Conservation (phyloP, 1,140 invertebrate species). For the Drosophila lacertosa region DNA sequence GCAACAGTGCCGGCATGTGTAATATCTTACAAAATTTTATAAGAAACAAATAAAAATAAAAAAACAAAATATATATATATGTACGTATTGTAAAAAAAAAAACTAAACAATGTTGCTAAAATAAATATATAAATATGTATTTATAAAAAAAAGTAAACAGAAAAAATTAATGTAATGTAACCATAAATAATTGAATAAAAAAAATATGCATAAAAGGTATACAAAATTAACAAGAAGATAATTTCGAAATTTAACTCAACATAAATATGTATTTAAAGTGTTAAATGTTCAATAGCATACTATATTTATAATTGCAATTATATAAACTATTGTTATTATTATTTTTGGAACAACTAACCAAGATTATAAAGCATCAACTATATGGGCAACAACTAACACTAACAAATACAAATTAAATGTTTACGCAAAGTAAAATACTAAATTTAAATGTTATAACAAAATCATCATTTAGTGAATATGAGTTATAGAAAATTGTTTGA, state of each 20-base stretch:
- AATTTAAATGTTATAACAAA: conserved; percentile 54
- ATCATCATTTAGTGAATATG: conserved; percentile 37
- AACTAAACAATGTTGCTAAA: conserved; percentile 54
- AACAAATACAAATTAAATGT: conserved; percentile 24
- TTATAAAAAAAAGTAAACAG: conserved; percentile 11
- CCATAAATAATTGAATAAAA: conserved; percentile 21
- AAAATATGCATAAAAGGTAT: conserved; percentile 44
- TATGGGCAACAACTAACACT: conserved; percentile 19
- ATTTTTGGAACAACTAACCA: conserved; percentile 17
- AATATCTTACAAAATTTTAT: conserved; percentile 65
- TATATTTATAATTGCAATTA: conserved; percentile 60
- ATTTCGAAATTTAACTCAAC: conserved; percentile 53
- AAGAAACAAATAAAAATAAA: conserved; percentile 42
- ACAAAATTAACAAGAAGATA: conserved; percentile 47
- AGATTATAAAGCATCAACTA: conserved; percentile 35
- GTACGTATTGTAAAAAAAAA: conserved; percentile 59
- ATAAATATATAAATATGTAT: conserved; percentile 32
- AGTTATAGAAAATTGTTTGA: conserved; percentile 33
- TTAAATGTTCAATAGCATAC: conserved; percentile 78
- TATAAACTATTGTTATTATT: conserved; percentile 30
- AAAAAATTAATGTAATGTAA: conserved; percentile 19
- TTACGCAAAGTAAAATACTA: conserved; percentile 15
- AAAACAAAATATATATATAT: conserved; percentile 17
- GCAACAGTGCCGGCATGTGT: conserved; percentile 76
- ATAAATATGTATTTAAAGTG: conserved; percentile 68